Percentiles rank a stretch among this genome's conserved stretches.
phyloP scores from a whole-genome alignment of 2,797 vertebrate genomes.

The Diplodus puntazzo region DNA sequence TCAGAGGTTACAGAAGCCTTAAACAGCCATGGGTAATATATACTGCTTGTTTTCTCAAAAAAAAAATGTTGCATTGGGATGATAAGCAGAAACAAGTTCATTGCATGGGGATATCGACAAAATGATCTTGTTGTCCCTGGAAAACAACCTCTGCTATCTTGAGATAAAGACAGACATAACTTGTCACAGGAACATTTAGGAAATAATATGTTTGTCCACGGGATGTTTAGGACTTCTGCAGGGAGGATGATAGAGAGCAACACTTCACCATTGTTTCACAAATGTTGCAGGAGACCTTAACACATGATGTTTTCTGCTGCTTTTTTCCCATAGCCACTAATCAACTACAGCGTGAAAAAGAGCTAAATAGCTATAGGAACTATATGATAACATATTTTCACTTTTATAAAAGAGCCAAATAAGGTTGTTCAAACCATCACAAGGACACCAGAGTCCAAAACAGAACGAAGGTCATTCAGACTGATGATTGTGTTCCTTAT shows the following conservation, averaged over 20 bases:
- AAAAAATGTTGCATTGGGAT: too few species aligned
- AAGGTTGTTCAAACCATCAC: slow-evolving; percentile 13
- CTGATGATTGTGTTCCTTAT: slow-evolving; percentile 17
- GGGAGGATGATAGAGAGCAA: neutral
- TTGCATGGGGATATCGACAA: too few species aligned
- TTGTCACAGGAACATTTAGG: too few species aligned
- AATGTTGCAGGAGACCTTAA: slow-evolving; percentile 22
- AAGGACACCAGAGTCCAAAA: slow-evolving; percentile 22
- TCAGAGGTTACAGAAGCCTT: too few species aligned
- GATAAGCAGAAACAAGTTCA: too few species aligned
- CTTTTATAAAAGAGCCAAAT: slow-evolving; percentile 18
- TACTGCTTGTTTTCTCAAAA: too few species aligned
- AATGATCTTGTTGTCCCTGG: too few species aligned
- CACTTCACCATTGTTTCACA: slow-evolving; percentile 12
- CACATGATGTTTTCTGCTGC: neutral
- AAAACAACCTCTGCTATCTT: too few species aligned
- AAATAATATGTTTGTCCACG: too few species aligned
- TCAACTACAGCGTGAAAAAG: slow-evolving; percentile 17
- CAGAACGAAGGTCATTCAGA: slow-evolving; percentile 12
- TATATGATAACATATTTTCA: neutral
- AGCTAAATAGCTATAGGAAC: neutral
- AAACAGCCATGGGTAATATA: too few species aligned
- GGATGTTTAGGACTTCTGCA: too few species aligned
- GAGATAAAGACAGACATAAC: too few species aligned
- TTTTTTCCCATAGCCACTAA: slow-evolving; percentile 7